Evolutionary conservation across 2,113 vertebrate species (phyloP).

Genomic region (western clawed frog (Xenopus tropicalis)): UCB_Xtro_10.0 CM004447.2:138110001-138110500

Average conservation of each 20-base stretch:
- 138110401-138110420: too few relatives aligned
- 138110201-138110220: conserved; percentile 67
- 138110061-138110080: neutral
- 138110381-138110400: neutral
- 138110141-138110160: conserved; percentile 62
- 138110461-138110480: neutral
- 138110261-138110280: conserved; percentile 58
- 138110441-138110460: neutral
- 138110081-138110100: neutral
- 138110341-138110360: neutral
- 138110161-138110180: conserved; percentile 47
- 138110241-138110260: conserved; percentile 73
- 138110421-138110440: neutral
- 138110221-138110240: conserved; percentile 68
- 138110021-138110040: too few relatives aligned
- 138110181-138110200: conserved; percentile 55
- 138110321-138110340: neutral
- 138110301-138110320: conserved; percentile 43
- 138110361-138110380: neutral
- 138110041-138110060: too few relatives aligned
- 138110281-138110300: conserved; percentile 56
- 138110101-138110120: neutral
- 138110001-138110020: neutral
- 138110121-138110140: conserved; percentile 42
- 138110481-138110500: neutral